Percentiles rank a stretch among this genome's conserved stretches.
Evolutionary conservation across 2,888 invertebrate species (phyloP).

Genomic region (Agrilus mali): DNA sequence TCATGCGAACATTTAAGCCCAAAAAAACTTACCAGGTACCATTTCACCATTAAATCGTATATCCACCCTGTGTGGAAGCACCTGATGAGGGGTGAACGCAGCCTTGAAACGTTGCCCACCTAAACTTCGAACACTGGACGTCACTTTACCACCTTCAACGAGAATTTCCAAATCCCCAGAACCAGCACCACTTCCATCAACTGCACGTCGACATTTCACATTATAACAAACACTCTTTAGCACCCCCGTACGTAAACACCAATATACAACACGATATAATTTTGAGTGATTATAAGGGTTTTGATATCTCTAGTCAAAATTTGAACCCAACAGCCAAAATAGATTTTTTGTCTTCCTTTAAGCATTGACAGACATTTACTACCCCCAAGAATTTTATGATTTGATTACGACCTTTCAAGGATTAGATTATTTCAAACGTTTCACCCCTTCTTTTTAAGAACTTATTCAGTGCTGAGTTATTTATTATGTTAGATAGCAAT

Average conservation of each 20-base stretch:
- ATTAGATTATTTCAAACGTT: neutral
- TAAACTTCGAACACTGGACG: constrained; percentile 82
- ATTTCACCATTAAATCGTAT: constrained; percentile 90
- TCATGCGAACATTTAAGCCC: neutral
- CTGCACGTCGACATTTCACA: constrained; percentile 33
- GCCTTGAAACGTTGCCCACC: constrained; percentile 84
- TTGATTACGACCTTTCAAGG: no score
- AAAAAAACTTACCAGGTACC: constrained; percentile 65
- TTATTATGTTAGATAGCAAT: neutral
- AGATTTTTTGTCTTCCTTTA: no score
- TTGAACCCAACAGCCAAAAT: no score
- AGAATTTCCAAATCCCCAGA: constrained; percentile 92
- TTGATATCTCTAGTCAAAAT: no score
- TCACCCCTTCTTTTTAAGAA: no score
- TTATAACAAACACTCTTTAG: neutral
- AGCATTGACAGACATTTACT: no score
- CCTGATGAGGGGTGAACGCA: constrained; percentile 83
- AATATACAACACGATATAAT: no score
- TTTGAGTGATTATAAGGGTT: no score
- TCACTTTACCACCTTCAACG: constrained; percentile 89
- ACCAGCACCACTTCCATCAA: constrained; percentile 92
- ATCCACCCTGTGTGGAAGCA: constrained; percentile 75
- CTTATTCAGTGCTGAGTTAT: no score
- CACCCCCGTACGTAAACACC: no score
- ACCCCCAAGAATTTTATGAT: no score